Evolutionary conservation across 2,113 vertebrate species (phyloP).

Genomic region (Oxyruncus cristatus): DNA sequence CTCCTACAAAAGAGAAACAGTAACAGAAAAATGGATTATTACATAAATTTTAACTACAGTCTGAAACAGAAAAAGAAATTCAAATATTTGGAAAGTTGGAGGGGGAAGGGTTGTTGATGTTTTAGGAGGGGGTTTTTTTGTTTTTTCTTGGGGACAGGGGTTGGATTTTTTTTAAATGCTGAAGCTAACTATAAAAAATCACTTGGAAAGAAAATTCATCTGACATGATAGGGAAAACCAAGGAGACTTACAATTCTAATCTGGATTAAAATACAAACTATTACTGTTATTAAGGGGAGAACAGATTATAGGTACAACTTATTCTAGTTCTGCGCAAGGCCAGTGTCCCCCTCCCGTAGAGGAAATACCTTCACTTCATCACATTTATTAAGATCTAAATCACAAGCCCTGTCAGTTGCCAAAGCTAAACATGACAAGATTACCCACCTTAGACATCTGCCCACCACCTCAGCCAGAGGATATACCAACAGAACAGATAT

Average conservation of each 20-base stretch:
- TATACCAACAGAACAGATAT: background rate
- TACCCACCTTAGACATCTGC: background rate
- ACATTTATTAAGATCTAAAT: background rate
- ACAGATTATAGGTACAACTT: background rate
- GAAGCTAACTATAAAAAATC: background rate
- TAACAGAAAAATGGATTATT: conserved; percentile 23
- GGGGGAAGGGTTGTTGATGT: background rate
- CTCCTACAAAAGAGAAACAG: conserved; percentile 64
- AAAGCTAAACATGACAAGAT: background rate
- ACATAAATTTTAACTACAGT: background rate
- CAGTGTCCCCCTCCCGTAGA: background rate
- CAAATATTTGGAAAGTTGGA: background rate
- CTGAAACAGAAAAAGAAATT: background rate
- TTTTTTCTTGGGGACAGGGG: fast-evolving
- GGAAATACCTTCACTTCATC: background rate
- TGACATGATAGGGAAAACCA: conserved; percentile 2
- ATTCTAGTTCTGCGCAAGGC: background rate
- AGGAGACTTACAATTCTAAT: background rate
- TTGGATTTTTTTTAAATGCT: background rate
- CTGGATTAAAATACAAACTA: background rate
- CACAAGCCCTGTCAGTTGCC: background rate
- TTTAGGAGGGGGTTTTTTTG: background rate
- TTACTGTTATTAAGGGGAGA: background rate
- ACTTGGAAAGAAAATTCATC: background rate
- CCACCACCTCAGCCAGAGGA: background rate